Evolutionary conservation across 2,113 vertebrate genomes (phyloP), one percentile per base, ranked within the genome.

Genomic region (Pollachius pollachius): DNA sequence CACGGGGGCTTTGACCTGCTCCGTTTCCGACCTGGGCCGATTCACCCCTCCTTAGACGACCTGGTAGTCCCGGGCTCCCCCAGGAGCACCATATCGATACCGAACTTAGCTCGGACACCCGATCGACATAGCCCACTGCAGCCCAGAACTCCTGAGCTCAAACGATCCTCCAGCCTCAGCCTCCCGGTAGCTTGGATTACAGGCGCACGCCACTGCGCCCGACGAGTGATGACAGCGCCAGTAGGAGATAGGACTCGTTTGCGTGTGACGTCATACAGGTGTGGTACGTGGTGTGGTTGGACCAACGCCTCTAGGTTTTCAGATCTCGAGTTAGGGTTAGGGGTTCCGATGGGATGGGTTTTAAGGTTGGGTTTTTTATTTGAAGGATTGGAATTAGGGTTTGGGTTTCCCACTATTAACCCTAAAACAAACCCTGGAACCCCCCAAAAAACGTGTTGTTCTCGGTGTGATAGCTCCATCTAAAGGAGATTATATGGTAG

Each of bases 1-100:
- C 90, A 92, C 74, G 83, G 91, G 89, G 90, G 92, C 75, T 93
- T 93, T 93, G 90, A 90, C 92, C 91, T 92, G 92, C 92, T 93
- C 91, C 90, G 73, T 90, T 75, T 81, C 83, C 73, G 72, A 65
- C 74, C 87, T 69, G 71, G 82, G 81, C 91, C 71, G 62, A 85
- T 84, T 90, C 89, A 89, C 89, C 67, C 56, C 67, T 68, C 56
- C 54, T 58, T 34, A 37, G 56, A 19, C 56, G 56, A 68, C 67
- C 67, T 68, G 67, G 67, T 60, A 25, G 56, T 68, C 67, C 67
- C 12, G 54, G 54, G 67, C 54, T 68, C 90, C 90, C 89, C n/a
- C 0, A 0, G 79, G 52, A 3, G 41, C 82, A 74, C 83, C 76
- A 65, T 72, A 76, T 74, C 25, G 81, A 68, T 81, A 71, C 74